These are phyloP conservation scores for Novumbra hubbsi DNA, from an alignment of 2,797 vertebrate species.

Conservation along the genomic window DNA sequence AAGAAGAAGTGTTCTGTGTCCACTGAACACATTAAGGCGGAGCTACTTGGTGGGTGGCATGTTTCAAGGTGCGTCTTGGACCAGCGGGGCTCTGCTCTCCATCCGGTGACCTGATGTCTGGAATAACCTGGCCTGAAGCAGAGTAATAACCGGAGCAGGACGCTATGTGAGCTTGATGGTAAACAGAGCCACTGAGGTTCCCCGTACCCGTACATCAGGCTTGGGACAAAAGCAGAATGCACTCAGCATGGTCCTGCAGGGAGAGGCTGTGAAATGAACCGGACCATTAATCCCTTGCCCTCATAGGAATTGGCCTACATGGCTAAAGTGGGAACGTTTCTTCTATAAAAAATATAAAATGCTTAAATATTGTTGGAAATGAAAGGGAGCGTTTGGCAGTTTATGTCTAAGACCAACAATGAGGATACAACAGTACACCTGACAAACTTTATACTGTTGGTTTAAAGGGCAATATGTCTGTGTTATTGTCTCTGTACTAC, in stretches of 20 bases:
- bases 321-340: too few relatives aligned
- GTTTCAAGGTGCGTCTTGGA: background rate
- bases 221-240: slow-evolving; percentile 3
- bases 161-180: background rate
- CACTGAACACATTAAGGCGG: background rate
- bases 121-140: slow-evolving; percentile 7
- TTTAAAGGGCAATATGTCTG: too few relatives aligned
- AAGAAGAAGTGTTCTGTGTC: background rate
- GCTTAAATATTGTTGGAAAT: too few relatives aligned
- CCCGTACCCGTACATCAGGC: background rate
- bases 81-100: background rate
- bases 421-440: too few relatives aligned
- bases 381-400: too few relatives aligned
- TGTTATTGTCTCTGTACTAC: too few relatives aligned
- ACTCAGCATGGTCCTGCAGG: slow-evolving; percentile 7
- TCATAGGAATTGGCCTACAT: too few relatives aligned
- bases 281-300: background rate
- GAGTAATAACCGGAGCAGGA: background rate
- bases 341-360: too few relatives aligned
- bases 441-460: too few relatives aligned
- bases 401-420: too few relatives aligned
- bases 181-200: background rate
- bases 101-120: background rate
- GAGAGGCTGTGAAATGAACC: background rate
- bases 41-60: background rate